Evolutionary conservation across 2,888 invertebrate species (phyloP), one percentile per base, ranked within the genome.

Genomic region (Icerya purchasi): DNA sequence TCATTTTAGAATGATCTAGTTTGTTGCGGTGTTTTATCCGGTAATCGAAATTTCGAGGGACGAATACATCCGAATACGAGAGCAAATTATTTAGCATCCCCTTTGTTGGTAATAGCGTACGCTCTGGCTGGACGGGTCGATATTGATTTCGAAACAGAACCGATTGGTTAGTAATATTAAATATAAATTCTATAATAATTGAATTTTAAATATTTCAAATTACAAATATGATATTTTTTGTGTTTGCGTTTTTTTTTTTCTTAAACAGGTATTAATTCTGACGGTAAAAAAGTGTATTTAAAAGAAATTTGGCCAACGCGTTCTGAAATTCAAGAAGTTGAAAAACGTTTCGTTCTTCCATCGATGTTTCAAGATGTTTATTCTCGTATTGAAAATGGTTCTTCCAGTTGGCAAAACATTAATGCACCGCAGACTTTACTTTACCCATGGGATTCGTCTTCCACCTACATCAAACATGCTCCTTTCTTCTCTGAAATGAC

Each of bases 21-120:
- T 0, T 93, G 93, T 68, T 90, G 90, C 69, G 94, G 96, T 0
- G 93, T 98, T 0, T 75, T 98, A 0, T 96, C 96, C 0, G 97
- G 97, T 0, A 98, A 98, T 73, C 78, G 97, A 2, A 98, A 98
- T 74, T 98, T 97, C 72, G 97, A 98, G 72, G 97, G 97, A 0
- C 80, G 98, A 56, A 92, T 98, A 69, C 96, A 98, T 72, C 96
- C 97, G 0, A 84, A 90, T 71, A 94, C 96, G 0, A 75, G 94
- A 22, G 97, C 97, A 50, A 98, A 98, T 75, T 98, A 97, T 71
- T 77, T 98, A 64, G 97, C 97, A 0, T 93, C 93, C n/a, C 97
- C 98, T 0, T 78, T 93, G 52, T 75, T 98, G 54, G 97, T 97
- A 49, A 93, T 98, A 62, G 97, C 97, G 0, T 98, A 97, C 70